These are phyloP conservation scores for Tenthredo mesomela DNA, from an alignment of 2,888 invertebrate species.

Conservation along the genomic window DNA sequence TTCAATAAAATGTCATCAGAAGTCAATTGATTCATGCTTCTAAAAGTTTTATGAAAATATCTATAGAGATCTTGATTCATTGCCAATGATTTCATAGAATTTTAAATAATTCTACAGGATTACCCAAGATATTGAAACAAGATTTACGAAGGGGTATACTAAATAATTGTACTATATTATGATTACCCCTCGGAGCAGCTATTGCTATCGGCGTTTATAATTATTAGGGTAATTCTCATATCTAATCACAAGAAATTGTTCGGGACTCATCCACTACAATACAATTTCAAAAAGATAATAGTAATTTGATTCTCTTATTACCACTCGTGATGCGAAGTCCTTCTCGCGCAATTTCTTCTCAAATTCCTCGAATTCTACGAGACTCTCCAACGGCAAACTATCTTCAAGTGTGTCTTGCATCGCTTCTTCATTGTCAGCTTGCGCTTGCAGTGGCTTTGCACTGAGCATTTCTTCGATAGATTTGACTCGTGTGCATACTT, in stretches of 20 bases:
- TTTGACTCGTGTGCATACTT: not conserved
- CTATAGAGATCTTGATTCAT: too few species aligned
- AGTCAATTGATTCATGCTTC: too few species aligned
- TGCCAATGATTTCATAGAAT: too few species aligned
- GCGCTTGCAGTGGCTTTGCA: not conserved
- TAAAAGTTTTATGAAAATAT: too few species aligned
- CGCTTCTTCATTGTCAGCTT: not conserved
- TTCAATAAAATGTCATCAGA: too few species aligned
- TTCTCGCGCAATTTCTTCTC: conserved; percentile 17
- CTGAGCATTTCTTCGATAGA: not conserved
- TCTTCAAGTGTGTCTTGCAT: not conserved
- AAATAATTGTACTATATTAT: not conserved
- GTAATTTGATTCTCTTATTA: conserved; percentile 20
- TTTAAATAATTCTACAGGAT: not conserved
- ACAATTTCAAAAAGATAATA: conserved; percentile 15
- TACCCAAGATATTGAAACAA: not conserved
- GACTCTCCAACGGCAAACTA: conserved; percentile 5
- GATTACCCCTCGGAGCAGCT: conserved; percentile 1
- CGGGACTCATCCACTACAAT: not conserved
- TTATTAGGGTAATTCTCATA: not conserved
- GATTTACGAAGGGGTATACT: conserved; percentile 4
- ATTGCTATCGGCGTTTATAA: not conserved
- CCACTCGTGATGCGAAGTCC: conserved; percentile 27
- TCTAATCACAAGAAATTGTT: not conserved
- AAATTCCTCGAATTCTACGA: conserved; percentile 22